Conservation (phyloP, 2,797 vertebrate genomes). For the Aplochiton taeniatus region DNA sequence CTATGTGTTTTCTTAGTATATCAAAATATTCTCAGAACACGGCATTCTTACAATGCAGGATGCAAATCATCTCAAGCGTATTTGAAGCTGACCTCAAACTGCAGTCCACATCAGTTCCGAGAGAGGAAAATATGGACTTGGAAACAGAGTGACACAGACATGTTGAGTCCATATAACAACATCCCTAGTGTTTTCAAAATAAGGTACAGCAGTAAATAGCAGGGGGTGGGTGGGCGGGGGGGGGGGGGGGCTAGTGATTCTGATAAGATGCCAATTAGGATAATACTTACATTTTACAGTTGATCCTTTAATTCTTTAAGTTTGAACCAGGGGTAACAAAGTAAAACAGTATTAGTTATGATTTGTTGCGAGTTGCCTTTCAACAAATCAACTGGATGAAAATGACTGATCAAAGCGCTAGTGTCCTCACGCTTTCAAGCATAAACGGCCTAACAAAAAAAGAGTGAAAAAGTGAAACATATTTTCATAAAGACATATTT, state of each 20-base stretch:
- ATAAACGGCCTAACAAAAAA: too few relatives aligned
- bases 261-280: neutral
- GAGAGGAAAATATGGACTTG: constrained; percentile 45
- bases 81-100: constrained; percentile 42
- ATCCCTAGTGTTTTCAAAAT: constrained; percentile 4
- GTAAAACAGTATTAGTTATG: too few relatives aligned
- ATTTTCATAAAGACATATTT: too few relatives aligned
- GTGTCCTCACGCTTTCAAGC: too few relatives aligned
- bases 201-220: neutral
- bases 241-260: neutral
- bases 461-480: too few relatives aligned
- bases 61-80: constrained; percentile 56
- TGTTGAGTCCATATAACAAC: neutral
- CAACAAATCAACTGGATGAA: too few relatives aligned
- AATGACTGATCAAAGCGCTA: too few relatives aligned
- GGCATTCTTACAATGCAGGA: constrained; percentile 63
- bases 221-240: neutral
- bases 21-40: constrained; percentile 57
- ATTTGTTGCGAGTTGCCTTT: too few relatives aligned
- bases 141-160: constrained; percentile 34
- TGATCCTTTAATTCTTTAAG: neutral
- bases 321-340: neutral
- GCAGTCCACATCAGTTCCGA: constrained; percentile 55
- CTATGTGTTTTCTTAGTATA: constrained; percentile 54
- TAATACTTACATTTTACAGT: too few relatives aligned